Evolutionary conservation across 2,113 vertebrate genomes (phyloP), one percentile per base, ranked within the genome.

Genomic region (Litocranius walleri): DNA sequence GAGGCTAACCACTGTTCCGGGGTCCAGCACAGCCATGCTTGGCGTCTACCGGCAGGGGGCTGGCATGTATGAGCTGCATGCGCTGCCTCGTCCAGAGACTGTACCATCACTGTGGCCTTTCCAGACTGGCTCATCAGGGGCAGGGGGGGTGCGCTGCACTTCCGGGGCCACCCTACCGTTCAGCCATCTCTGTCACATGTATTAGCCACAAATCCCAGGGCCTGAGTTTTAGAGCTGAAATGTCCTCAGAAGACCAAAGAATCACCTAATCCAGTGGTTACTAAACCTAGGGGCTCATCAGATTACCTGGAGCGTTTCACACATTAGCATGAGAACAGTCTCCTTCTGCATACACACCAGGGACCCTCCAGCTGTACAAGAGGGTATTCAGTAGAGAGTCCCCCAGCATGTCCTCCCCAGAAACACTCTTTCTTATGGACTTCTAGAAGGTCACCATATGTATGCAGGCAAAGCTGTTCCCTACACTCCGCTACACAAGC

Each of bases 401-500:
- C 57, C 27, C 57, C 56, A 23, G n/a, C 5, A 16, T 48, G 71
- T 67, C 57, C 59, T 48, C 52, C 30, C 43, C 16, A 74, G 93
- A 90, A 90, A 19, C 59, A 5, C 30, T 59, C 27, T 25, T 52
- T 43, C 57, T 56, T 15, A 17, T 14, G 25, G 59, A n/a, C 67
- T 64, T 36, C 36, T 21, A 64, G 9, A 43, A 78, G 27, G 57
- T 48, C 40, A 59, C 27, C 48, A 11, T 2, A 8, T 4, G 19
- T 5, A 7, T 30, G 33, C 7, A 8, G 17, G 52, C 13, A 36
- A 30, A 30, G 23, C 7, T 62, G 6, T 6, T 59, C 61, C 54
- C 10, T 15, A 33, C 16, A 71, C 16, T n/a, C 36, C 2, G 0
- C 10, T n/a, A 71, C n/a, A 21, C 23, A 1, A 0, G 15, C 77